Evolutionary conservation across 2,888 invertebrate species (phyloP).

Genomic region (Crematogaster levior): DNA sequence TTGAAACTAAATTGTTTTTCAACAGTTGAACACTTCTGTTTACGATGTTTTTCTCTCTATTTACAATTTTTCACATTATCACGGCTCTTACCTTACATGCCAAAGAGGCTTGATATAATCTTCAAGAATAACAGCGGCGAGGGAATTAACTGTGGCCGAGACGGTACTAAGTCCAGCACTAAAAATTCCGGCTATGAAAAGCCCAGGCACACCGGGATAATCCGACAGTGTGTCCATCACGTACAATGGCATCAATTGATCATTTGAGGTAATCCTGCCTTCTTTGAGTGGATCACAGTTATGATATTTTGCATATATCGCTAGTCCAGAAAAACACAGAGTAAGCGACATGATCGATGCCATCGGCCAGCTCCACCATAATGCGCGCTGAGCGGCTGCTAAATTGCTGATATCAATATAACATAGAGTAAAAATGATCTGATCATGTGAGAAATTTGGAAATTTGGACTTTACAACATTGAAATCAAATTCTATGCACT

Average conservation of each 20-base stretch:
- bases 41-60: constrained; percentile 66
- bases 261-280: constrained; percentile 88
- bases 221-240: constrained; percentile 90
- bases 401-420: constrained; percentile 87
- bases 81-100: constrained; percentile 67
- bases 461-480: no score
- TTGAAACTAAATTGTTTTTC: no score
- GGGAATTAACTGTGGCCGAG: constrained; percentile 95
- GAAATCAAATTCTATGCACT: no score
- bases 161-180: constrained; percentile 96
- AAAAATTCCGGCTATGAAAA: constrained; percentile 88
- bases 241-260: constrained; percentile 93
- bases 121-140: constrained; percentile 95
- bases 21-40: no score
- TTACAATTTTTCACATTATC: constrained; percentile 24
- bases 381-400: constrained; percentile 89
- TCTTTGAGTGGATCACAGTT: constrained; percentile 92
- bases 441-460: no score
- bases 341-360: constrained; percentile 90
- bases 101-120: constrained; percentile 90
- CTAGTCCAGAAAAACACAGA: constrained; percentile 91
- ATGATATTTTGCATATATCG: constrained; percentile 93
- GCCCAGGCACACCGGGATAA: constrained; percentile 79
- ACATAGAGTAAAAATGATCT: background rate
- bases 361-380: constrained; percentile 94